Base-by-base conservation (phyloP, 2,797 vertebrate species). In the Chelidonichthys spinosus region DNA sequence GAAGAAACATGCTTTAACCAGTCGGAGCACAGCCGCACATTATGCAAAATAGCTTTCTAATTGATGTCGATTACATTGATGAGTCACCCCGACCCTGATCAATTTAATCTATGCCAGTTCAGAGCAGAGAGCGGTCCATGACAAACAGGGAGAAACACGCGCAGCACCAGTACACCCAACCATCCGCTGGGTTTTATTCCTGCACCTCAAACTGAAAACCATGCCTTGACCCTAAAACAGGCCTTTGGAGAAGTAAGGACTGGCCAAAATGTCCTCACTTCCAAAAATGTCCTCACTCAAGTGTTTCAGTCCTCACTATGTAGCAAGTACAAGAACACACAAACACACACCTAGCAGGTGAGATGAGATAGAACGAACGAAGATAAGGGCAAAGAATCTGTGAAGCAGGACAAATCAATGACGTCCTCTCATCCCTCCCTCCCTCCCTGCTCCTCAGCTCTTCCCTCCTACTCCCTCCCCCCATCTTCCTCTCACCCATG, bases 381-480 rank as follows among this genome's bases (percentile, higher is more conserved):
- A 72, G 42, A 42, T 15, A 33, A 75, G 52, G 36, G 35, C 52
- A 72, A 63, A 59, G 17, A 70, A 76, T 62, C 69, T 62, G 63
- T 77, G 67, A 69, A 73, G 76, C 84, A 72, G 44, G 43, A 78
- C 69, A 67, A 85, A 86, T 82, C 82, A 79, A 72, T 81, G 72
- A 63, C 10, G 43, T 67, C 50, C 64, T 62, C 69, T 63, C 52
- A 13, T 61, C 53, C 52, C 14, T 61, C 53, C 55, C 71, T 43
- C 49, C 36, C 63, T 74, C 25, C 66, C 14, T 66, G 11, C 62
- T 73, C 52, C 44, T 65, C 56, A 14, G 36, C 42, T 42, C 5
- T 60, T 14, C 50, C 43, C 32, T 61, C 53, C 35, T 18, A 7
- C 69, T 69, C 49, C 36, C 63, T 71, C 63, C 40, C 35, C 52